Percentiles rank a stretch among this genome's conserved stretches.
phyloP scores from a whole-genome alignment of 2,797 vertebrate genomes.

The Acipenser oxyrinchus region DNA sequence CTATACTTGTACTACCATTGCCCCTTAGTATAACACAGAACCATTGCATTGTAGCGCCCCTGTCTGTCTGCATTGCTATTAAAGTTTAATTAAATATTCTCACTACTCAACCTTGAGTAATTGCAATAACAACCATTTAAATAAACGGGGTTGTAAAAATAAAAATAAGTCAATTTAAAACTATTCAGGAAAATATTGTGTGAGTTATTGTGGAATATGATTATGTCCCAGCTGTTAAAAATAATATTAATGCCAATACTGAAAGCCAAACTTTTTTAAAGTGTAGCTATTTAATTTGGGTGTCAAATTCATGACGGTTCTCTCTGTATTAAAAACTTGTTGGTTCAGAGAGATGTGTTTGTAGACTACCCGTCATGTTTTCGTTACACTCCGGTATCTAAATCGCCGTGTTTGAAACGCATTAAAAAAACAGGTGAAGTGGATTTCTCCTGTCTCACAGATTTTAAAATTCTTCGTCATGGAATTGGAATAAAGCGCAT shows the following conservation, averaged over 20 bases:
- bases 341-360: not conserved
- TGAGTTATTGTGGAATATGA: no score
- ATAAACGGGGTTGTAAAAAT: no score
- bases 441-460: slow-evolving; percentile 52
- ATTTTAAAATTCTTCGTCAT: slow-evolving; percentile 64
- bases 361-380: not conserved
- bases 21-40: no score
- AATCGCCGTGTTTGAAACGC: slow-evolving; percentile 22
- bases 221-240: slow-evolving; percentile 11
- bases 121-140: no score
- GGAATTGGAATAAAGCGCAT: slow-evolving; percentile 21
- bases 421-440: slow-evolving; percentile 55
- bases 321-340: slow-evolving; percentile 13
- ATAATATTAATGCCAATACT: slow-evolving; percentile 40
- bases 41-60: no score
- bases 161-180: no score
- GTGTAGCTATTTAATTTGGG: slow-evolving; percentile 7
- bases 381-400: not conserved
- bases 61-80: no score
- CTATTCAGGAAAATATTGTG: no score
- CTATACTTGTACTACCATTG: slow-evolving; percentile 36
- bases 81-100: no score
- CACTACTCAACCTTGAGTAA: no score
- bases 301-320: not conserved
- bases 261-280: slow-evolving; percentile 28